A percentile compares a stretch with the other conserved stretches of the same genome.
Conservation (phyloP, 2,113 vertebrate genomes). For the Megalops atlanticus region DNA sequence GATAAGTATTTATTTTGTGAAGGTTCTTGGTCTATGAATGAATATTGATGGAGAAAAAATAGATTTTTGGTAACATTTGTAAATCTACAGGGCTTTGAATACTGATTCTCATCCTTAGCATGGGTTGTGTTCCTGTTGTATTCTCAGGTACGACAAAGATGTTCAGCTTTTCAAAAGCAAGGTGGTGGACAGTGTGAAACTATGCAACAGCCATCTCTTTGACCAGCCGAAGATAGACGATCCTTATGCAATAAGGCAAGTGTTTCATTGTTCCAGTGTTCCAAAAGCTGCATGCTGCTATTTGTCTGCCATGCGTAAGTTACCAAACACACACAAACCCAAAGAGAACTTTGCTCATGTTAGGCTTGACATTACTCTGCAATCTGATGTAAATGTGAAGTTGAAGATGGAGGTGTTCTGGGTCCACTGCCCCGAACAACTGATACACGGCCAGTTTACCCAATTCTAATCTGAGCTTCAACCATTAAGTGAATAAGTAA, state of each 20-base stretch:
- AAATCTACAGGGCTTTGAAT: neutral
- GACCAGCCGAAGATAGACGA: constrained; percentile 96
- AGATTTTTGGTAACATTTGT: neutral
- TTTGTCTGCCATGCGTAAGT: no score
- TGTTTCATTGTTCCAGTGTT: constrained; percentile 9
- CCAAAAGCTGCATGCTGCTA: neutral
- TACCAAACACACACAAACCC: no score
- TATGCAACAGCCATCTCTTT: constrained; percentile 94
- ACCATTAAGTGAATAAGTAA: no score
- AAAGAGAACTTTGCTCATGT: no score
- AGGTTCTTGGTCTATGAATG: no score
- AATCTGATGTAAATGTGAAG: no score
- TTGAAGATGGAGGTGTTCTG: no score
- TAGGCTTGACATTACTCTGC: no score
- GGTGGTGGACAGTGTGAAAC: constrained; percentile 91
- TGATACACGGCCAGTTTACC: no score
- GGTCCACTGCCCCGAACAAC: no score
- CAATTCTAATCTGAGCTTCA: no score
- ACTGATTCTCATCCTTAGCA: neutral
- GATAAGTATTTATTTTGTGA: no score
- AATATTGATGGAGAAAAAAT: neutral
- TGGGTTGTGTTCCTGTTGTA: neutral
- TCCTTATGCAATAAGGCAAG: constrained; percentile 94
- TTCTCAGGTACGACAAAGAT: constrained; percentile 89
- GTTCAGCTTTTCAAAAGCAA: constrained; percentile 96